phyloP scores from a whole-genome alignment of 2,888 invertebrate species.

The Eupithecia abbreviata region DNA sequence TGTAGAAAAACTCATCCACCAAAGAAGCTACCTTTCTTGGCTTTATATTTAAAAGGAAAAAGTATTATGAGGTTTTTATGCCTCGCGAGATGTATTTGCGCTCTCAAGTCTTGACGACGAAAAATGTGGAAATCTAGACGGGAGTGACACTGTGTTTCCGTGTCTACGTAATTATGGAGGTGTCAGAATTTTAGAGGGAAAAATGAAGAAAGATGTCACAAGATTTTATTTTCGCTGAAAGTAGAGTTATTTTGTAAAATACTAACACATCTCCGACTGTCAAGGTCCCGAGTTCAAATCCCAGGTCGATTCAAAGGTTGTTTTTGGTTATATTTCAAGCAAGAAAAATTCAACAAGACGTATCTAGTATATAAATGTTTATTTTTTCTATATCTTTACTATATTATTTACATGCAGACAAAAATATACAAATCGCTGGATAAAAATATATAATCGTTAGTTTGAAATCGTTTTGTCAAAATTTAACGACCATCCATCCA shows the following conservation, averaged over 20 bases:
- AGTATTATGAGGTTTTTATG: slow-evolving; percentile 14
- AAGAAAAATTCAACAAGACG: no score
- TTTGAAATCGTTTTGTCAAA: background rate
- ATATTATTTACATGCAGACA: background rate
- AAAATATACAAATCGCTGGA: background rate
- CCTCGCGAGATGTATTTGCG: slow-evolving; percentile 13
- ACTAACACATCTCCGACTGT: background rate
- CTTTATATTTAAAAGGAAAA: slow-evolving; percentile 18
- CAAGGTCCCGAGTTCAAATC: background rate
- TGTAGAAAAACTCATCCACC: background rate
- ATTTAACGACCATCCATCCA: background rate
- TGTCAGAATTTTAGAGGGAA: slow-evolving; percentile 3
- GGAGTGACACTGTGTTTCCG: slow-evolving; percentile 8
- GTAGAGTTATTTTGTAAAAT: background rate
- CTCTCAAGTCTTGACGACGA: slow-evolving; percentile 21
- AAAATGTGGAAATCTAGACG: slow-evolving; percentile 12
- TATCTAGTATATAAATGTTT: no score
- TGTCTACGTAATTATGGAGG: slow-evolving; percentile 13
- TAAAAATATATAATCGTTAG: background rate
- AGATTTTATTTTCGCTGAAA: background rate
- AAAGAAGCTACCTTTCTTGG: background rate
- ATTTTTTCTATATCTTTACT: background rate
- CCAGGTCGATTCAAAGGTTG: background rate
- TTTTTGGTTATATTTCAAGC: no score
- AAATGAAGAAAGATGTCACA: slow-evolving; percentile 4